phyloP scores from a whole-genome alignment of 1,140 invertebrate species.

The Temnothorax nylanderi region DNA sequence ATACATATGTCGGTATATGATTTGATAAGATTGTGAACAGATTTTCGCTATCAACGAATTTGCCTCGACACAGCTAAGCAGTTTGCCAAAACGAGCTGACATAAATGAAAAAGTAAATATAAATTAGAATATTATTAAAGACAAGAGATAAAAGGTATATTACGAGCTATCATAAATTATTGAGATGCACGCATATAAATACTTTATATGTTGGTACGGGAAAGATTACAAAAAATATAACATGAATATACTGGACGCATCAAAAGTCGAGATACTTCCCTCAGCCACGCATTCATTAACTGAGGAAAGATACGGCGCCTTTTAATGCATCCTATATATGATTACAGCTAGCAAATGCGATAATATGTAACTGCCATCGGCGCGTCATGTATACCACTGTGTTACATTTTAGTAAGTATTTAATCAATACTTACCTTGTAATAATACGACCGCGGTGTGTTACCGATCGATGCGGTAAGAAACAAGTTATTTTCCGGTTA shows the following conservation, averaged over 20 bases:
- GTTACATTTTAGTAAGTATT: conserved; percentile 58
- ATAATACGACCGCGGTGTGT: not conserved
- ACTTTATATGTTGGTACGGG: conserved; percentile 44
- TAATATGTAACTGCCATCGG: conserved; percentile 14
- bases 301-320: not conserved
- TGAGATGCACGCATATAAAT: conserved; percentile 60
- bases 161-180: conserved; percentile 67
- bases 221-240: conserved; percentile 24
- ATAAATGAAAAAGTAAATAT: conserved; percentile 66
- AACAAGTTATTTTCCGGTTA: conserved; percentile 56
- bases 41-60: conserved; percentile 77
- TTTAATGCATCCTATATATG: not conserved
- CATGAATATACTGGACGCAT: not conserved
- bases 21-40: conserved; percentile 73
- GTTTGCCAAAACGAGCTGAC: conserved; percentile 75
- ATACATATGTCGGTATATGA: conserved; percentile 2
- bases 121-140: conserved; percentile 70
- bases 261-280: not conserved
- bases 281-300: not conserved
- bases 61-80: conserved; percentile 72
- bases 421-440: conserved; percentile 36
- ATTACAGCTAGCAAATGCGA: conserved; percentile 8
- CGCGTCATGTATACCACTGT: conserved; percentile 27
- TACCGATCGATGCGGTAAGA: conserved; percentile 36
- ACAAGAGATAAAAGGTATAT: conserved; percentile 60